Evolutionary conservation across 2,888 invertebrate species (phyloP).

Genomic region (Heliconius aoede): DNA sequence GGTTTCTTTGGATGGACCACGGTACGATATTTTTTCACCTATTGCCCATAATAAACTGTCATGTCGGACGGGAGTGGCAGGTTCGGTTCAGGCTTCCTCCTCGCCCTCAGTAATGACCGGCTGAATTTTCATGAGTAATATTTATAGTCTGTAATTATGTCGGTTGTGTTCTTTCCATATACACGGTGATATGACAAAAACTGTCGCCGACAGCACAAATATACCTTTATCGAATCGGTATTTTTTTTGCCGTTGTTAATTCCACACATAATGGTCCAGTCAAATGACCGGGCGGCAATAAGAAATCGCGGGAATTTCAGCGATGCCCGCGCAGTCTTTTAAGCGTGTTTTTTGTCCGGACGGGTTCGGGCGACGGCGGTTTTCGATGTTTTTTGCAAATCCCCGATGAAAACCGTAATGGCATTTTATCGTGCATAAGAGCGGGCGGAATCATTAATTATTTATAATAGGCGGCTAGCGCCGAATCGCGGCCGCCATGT

Average conservation of each 20-base stretch:
- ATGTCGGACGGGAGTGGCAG: constrained; percentile 34
- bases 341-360: constrained; percentile 70
- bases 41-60: constrained; percentile 13
- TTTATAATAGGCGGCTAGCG: constrained; percentile 83
- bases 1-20: background rate
- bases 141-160: constrained; percentile 70
- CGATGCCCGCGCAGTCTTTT: constrained; percentile 80
- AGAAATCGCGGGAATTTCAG: constrained; percentile 81
- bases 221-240: constrained; percentile 76
- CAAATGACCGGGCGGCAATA: constrained; percentile 78
- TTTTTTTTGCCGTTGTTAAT: constrained; percentile 79
- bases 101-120: constrained; percentile 40
- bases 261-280: constrained; percentile 81
- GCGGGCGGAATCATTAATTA: constrained; percentile 82
- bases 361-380: constrained; percentile 73
- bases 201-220: constrained; percentile 68
- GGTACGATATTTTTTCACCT: constrained; percentile 17
- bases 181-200: constrained; percentile 75
- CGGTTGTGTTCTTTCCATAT: constrained; percentile 66
- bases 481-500: constrained; percentile 70
- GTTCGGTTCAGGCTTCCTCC: constrained; percentile 48
- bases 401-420: constrained; percentile 82
- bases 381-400: constrained; percentile 76
- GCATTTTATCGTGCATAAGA: constrained; percentile 84
- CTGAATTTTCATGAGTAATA: constrained; percentile 81